Base-by-base conservation (phyloP, 2,888 invertebrate species). In the Peribatodes rhomboidaria region DNA sequence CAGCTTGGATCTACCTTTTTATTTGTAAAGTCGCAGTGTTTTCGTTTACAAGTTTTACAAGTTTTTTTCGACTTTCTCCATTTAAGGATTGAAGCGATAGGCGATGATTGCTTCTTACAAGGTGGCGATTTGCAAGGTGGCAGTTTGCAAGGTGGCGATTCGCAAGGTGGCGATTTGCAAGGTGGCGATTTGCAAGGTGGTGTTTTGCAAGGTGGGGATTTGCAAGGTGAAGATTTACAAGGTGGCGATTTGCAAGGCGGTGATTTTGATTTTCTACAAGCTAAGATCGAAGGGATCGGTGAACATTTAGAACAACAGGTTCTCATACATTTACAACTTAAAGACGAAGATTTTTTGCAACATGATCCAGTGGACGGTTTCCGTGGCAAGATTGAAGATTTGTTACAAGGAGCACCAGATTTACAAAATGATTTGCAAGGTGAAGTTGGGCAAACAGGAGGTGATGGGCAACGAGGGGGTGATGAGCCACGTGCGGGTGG, bases 261-360 rank as follows among this genome's bases (percentile, higher is more conserved):
- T 20, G 50, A 37, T 35, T 50, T 31, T 14, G 22, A 22, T 44
- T 14, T 47, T 7, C 35, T 50, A 35, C 33, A 16, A 35, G 33
- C 9, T 6, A 50, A 18, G 2, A 35, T 50, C 2, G 50, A 31
- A 49, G 33, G 20, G 11, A 35, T 37, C 7, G 50, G 35, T 8
- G 50, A 50, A 50, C 50, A 50, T n/a, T 50, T 50, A 35, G 35
- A 37, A n/a, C 50, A 50, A 50, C 35, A 37, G 8, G 50, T 35
- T n/a, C 18, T 13, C 0, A 11, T 20, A 20, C 11, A 20, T 49
- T 49, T 49, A 16, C 47, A 14, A 35, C 18, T 20, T 13, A 7
- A 11, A 37, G 35, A 13, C 13, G 50, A 35, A 11, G 18, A 13
- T 9, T 35, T 35, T 13, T 37, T 35, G 13, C 35, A 50, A 20